Conservation (phyloP, 2,113 vertebrate genomes). For the Hippocampus zosterae region DNA sequence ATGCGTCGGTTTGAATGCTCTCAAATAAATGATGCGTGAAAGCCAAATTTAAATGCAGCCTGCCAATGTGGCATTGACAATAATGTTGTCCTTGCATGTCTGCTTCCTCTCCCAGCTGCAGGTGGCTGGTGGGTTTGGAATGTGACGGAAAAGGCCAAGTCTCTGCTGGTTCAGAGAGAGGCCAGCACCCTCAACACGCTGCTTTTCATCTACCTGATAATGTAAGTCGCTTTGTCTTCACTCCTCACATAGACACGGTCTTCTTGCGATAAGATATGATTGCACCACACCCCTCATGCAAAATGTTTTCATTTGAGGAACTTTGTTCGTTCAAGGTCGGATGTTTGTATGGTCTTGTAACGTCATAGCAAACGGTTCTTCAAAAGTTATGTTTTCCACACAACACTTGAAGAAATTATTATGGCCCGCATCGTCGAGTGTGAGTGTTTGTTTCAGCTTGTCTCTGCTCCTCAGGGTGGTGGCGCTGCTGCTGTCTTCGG, state of each 20-base stretch:
- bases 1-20: not conserved
- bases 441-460: not conserved
- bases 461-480: slow-evolving; percentile 60
- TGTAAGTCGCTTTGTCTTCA: slow-evolving; percentile 70
- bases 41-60: not conserved
- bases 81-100: not conserved
- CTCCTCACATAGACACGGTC: not conserved
- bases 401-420: not conserved
- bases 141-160: slow-evolving; percentile 43
- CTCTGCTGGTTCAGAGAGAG: slow-evolving; percentile 59
- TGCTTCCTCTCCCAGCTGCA: slow-evolving; percentile 15
- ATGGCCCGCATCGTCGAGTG: not conserved
- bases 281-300: not conserved
- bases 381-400: not conserved
- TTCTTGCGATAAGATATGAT: not conserved
- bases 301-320: not conserved
- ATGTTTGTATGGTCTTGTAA: not conserved
- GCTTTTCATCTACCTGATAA: slow-evolving; percentile 78
- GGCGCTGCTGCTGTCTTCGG: slow-evolving; percentile 79
- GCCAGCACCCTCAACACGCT: slow-evolving; percentile 68
- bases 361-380: not conserved
- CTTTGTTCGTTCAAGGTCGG: not conserved
- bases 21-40: not conserved
- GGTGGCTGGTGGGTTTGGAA: slow-evolving; percentile 62
- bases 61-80: not conserved